Base-by-base conservation (phyloP, 2,888 invertebrate genomes). In the Camponotus fellah region DNA sequence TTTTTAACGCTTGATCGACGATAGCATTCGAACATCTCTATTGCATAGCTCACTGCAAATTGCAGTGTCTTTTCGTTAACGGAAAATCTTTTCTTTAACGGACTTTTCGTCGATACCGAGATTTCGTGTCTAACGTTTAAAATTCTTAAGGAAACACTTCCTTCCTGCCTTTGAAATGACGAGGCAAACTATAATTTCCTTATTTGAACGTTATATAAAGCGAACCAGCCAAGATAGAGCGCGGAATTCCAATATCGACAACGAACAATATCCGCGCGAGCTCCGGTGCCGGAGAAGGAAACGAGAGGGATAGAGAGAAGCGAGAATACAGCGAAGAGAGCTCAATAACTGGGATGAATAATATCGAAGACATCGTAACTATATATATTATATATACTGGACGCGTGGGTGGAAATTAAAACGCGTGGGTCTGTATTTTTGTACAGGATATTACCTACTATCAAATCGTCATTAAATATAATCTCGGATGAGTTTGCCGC, bases 191-290 rank as follows among this genome's bases (percentile, higher is more conserved):
- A 88, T 89, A 88, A 89, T 90, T 89, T 90, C 83, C 84, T 88
- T 90, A 84, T 83, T 90, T 74, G 83, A 89, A 84, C 85, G 86
- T 86, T 88, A 80, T 83, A 88, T 88, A 90, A 86, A 84, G 82
- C 82, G 72, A 85, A 83, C 81, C 84, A 81, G 80, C 69, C 79
- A 74, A 69, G 82, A 81, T 89, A 85, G 82, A 89, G 77, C 87
- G 83, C 66, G 89, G 85, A 89, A 88, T 89, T 89, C 89, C 89
- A 89, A 89, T 89, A 89, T 89, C 89, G 89, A 84, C 87, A 87
- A 83, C 84, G 89, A 90, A 90, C 84, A 89, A 90, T 89, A 90
- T 89, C 89, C 89, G 90, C 80, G 68, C 82, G 80, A 88, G 72
- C 79, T 81, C 34, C 79, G 64, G 72, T 66, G 74, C 80, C 68